These are phyloP conservation scores for Embidobia sp. DNA, from an alignment of 2,888 invertebrate genomes.

Conservation along the genomic window DNA sequence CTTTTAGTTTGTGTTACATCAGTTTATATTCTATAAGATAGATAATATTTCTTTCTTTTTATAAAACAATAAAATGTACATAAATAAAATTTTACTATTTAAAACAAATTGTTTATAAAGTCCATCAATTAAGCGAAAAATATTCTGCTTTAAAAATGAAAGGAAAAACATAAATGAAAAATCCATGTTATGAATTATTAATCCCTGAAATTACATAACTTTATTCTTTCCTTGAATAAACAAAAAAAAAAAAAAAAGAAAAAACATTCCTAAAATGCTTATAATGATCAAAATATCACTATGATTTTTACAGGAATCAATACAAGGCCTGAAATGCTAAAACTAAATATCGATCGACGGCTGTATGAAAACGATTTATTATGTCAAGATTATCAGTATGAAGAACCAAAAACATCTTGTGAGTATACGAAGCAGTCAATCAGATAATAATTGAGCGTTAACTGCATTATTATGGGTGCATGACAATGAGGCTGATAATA, in stretches of 20 bases:
- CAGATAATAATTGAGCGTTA: constrained; percentile 5
- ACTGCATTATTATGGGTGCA: too few species aligned
- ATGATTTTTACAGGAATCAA: constrained; percentile 24
- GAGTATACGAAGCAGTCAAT: constrained; percentile 70
- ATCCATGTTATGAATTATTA: too few species aligned
- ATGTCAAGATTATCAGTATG: constrained; percentile 81
- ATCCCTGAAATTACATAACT: too few species aligned
- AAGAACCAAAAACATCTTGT: constrained; percentile 81
- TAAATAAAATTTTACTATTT: too few species aligned
- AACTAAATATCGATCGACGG: constrained; percentile 79
- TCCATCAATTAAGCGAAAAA: too few species aligned
- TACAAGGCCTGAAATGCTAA: constrained; percentile 25
- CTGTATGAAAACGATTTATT: constrained; percentile 82
- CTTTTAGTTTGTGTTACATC: too few species aligned
- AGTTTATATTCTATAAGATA: too few species aligned
- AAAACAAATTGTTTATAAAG: too few species aligned
- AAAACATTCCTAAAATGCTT: background rate
- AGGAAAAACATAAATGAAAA: too few species aligned
- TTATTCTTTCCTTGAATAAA: constrained; percentile 13
- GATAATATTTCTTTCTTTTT: too few species aligned
- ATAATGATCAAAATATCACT: background rate
- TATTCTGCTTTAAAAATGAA: too few species aligned
- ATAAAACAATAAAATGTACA: too few species aligned
- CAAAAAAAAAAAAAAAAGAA: background rate
- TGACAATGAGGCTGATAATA: constrained; percentile 2